These are phyloP conservation scores for Bradysia coprophila DNA, from an alignment of 1,140 invertebrate species.

Conservation along the genomic window DNA sequence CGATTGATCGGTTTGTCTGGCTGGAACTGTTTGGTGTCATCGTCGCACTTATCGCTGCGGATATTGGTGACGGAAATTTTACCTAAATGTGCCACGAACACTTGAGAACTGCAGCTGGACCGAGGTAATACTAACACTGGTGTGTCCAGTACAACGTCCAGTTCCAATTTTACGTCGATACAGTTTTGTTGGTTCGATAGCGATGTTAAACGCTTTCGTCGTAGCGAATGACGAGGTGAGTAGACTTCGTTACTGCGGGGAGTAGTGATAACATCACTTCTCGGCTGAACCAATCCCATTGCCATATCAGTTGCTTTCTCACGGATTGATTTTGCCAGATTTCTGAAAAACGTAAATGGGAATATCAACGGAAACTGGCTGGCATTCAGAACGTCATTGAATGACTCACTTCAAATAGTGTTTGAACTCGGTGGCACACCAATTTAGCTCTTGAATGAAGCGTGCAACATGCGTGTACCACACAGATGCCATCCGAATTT, in stretches of 20 bases:
- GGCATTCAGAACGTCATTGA: no score
- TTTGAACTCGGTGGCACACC: constrained; percentile 57
- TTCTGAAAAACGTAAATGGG: constrained; percentile 49
- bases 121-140: constrained; percentile 78
- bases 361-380: no score
- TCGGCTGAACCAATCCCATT: constrained; percentile 65
- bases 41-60: no score
- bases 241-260: constrained; percentile 6
- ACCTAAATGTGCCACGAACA: constrained; percentile 84
- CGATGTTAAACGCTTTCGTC: no score
- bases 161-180: no score
- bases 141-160: constrained; percentile 67
- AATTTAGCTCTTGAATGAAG: constrained; percentile 67
- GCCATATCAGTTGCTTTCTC: constrained; percentile 87
- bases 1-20: no score
- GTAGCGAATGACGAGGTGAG: no score
- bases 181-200: no score
- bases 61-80: constrained; percentile 55
- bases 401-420: constrained; percentile 31
- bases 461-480: constrained; percentile 83
- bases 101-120: constrained; percentile 53
- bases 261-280: constrained; percentile 20
- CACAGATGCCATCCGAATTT: constrained; percentile 71
- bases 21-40: no score
- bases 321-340: constrained; percentile 64